Conservation (phyloP, 2,888 invertebrate species). For the Latheticus oryzae region DNA sequence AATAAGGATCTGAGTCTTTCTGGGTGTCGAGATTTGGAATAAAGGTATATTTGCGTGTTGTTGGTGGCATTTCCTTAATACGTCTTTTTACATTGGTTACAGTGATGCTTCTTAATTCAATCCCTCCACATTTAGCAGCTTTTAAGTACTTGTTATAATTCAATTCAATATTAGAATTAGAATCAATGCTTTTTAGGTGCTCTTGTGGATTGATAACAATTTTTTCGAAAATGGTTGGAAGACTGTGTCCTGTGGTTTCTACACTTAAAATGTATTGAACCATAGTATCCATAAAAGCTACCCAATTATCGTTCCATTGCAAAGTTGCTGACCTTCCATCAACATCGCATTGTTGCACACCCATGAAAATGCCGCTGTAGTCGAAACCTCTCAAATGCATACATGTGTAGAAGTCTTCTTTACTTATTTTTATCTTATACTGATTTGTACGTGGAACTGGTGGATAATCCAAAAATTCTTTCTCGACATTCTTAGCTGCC, state of each 20-base stretch:
- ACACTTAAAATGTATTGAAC: conserved; percentile 72
- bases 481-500: conserved; percentile 64
- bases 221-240: conserved; percentile 72
- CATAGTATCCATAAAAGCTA: conserved; percentile 77
- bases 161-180: conserved; percentile 2
- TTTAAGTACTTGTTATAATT: conserved; percentile 13
- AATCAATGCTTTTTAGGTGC: conserved; percentile 45
- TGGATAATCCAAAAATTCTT: conserved; percentile 8
- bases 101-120: conserved; percentile 79
- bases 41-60: conserved; percentile 79
- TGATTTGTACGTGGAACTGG: background rate
- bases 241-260: conserved; percentile 70
- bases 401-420: conserved; percentile 63
- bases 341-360: conserved; percentile 66
- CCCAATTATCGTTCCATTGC: conserved; percentile 74
- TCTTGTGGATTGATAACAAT: conserved; percentile 65
- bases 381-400: conserved; percentile 69
- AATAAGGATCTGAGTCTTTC: conserved; percentile 14
- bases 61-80: conserved; percentile 75
- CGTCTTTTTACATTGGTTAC: conserved; percentile 78
- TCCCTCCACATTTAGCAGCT: conserved; percentile 72
- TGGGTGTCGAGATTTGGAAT: conserved; percentile 64
- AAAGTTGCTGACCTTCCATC: conserved; percentile 62
- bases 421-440: conserved; percentile 33
- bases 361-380: conserved; percentile 68